Percentiles rank a stretch among this genome's conserved stretches.
phyloP scores from a whole-genome alignment of 2,888 invertebrate genomes.

The Craniophora ligustri region DNA sequence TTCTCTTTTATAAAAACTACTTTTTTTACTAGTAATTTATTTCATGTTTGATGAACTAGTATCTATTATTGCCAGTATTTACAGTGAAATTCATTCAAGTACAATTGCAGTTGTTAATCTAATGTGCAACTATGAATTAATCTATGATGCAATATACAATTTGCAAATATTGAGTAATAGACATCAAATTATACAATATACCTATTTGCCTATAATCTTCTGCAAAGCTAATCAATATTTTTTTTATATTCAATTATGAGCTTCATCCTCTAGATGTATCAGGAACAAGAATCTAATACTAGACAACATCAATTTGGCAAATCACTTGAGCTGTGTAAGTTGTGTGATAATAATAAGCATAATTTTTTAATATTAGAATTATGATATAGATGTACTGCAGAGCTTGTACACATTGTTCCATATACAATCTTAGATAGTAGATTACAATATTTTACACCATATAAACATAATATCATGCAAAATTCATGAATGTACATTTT shows the following conservation, averaged over 20 bases:
- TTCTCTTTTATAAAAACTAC: slow-evolving; percentile 12
- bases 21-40: slow-evolving; percentile 9
- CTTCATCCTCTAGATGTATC: slow-evolving; percentile 31
- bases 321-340: slow-evolving; percentile 76
- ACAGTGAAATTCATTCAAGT: slow-evolving; percentile 12
- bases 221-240: slow-evolving; percentile 21
- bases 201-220: slow-evolving; percentile 7
- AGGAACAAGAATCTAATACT: slow-evolving; percentile 53
- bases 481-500: slow-evolving; percentile 35
- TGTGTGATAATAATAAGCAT: slow-evolving; percentile 53
- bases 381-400: slow-evolving; percentile 50
- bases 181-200: slow-evolving; percentile 28
- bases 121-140: slow-evolving; percentile 44
- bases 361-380: slow-evolving; percentile 46
- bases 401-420: slow-evolving; percentile 49
- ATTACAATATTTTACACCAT: slow-evolving; percentile 34
- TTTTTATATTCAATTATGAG: slow-evolving; percentile 38
- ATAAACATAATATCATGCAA: slow-evolving; percentile 40
- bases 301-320: slow-evolving; percentile 84
- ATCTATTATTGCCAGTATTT: slow-evolving; percentile 22
- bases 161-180: slow-evolving; percentile 23
- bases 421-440: slow-evolving; percentile 39
- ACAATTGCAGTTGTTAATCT: slow-evolving; percentile 17
- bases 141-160: slow-evolving; percentile 12
- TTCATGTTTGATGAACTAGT: background rate